A percentile compares a stretch with the other conserved stretches of the same genome.
phyloP scores from a whole-genome alignment of 2,113 vertebrate genomes.

The Chiloscyllium plagiosum region DNA sequence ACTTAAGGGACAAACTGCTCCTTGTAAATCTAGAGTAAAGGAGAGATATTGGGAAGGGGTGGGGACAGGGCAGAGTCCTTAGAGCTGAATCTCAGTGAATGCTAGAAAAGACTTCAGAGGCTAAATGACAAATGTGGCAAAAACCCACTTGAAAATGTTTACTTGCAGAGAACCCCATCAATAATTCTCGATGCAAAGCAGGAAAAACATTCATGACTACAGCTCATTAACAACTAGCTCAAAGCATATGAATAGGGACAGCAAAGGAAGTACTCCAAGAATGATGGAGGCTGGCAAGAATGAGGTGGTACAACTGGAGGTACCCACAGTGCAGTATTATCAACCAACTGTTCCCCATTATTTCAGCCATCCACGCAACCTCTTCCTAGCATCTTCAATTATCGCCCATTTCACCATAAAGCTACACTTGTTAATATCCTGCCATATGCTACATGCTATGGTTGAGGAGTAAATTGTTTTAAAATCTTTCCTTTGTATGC shows the following conservation, averaged over 20 bases:
- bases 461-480: background rate
- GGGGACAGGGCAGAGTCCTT: background rate
- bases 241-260: background rate
- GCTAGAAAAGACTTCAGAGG: background rate
- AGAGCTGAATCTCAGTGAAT: background rate
- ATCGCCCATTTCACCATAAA: background rate
- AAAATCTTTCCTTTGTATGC: background rate
- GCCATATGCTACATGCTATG: background rate
- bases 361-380: background rate
- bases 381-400: background rate
- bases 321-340: background rate
- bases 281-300: no score
- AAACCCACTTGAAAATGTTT: background rate
- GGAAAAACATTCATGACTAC: background rate
- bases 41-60: background rate
- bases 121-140: background rate
- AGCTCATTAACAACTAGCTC: background rate
- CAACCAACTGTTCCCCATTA: background rate
- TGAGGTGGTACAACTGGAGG: background rate
- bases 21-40: background rate
- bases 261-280: background rate
- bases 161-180: background rate
- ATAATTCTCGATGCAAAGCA: background rate
- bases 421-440: background rate
- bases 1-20: background rate